phyloP scores from a whole-genome alignment of 2,113 vertebrate genomes.

The Proterorhinus semilunaris region DNA sequence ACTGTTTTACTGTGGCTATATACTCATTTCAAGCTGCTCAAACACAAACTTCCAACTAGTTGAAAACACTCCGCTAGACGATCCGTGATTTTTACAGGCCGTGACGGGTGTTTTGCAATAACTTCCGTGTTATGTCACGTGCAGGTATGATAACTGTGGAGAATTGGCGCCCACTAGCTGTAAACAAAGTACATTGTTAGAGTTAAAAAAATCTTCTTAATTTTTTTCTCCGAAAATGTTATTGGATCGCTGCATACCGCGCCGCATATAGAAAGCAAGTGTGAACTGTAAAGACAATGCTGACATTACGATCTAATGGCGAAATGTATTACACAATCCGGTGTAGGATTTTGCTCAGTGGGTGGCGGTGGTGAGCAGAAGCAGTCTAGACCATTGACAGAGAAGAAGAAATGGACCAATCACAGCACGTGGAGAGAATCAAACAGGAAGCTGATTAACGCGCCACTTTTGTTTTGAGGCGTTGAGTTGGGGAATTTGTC shows the following conservation, averaged over 20 bases:
- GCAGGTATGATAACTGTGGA: background rate
- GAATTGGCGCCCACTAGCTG: slow-evolving; percentile 31
- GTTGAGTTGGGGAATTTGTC: rapidly evolving
- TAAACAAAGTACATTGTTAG: background rate
- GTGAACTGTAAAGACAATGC: background rate
- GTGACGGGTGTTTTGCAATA: too few relatives aligned
- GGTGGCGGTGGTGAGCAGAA: background rate
- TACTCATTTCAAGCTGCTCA: background rate
- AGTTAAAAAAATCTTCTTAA: too few relatives aligned
- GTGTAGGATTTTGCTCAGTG: background rate
- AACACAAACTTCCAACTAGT: background rate
- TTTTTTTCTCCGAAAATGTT: too few relatives aligned
- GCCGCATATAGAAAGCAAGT: background rate
- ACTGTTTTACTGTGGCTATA: background rate
- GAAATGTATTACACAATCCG: background rate
- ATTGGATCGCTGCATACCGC: too few relatives aligned
- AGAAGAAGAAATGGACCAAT: slow-evolving; percentile 48
- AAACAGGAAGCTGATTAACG: slow-evolving; percentile 38
- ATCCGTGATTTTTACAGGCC: background rate
- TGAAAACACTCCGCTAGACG: background rate
- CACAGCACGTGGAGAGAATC: background rate
- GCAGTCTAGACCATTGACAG: rapidly evolving
- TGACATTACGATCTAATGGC: background rate
- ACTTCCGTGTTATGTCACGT: slow-evolving; percentile 54
- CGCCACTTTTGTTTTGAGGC: slow-evolving; percentile 46